Percentiles rank a stretch among this genome's conserved stretches.
Evolutionary conservation across 1,140 invertebrate genomes (phyloP).

Genomic region (Linepithema humile): DNA sequence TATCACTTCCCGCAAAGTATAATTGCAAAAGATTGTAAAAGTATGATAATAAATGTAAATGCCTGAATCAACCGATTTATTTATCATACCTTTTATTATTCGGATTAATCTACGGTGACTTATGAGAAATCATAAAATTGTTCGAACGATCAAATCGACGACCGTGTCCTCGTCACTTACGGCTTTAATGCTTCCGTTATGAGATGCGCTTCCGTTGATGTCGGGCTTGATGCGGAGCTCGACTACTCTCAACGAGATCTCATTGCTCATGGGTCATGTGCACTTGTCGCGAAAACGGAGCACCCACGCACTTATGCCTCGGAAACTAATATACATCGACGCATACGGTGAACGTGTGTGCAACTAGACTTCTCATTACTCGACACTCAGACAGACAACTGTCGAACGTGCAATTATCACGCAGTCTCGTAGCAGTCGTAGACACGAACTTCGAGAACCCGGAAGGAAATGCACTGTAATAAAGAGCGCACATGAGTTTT

Average conservation of each 20-base stretch:
- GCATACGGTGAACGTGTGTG: neutral
- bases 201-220: neutral
- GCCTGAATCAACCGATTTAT: neutral
- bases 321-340: neutral
- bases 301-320: neutral
- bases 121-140: constrained; percentile 11
- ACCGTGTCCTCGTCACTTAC: neutral
- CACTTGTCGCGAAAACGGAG: constrained; percentile 21
- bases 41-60: neutral
- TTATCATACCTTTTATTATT: neutral
- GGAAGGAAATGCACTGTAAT: constrained; percentile 4
- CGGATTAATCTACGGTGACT: neutral
- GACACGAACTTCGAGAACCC: neutral
- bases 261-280: constrained; percentile 12
- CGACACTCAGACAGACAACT: constrained; percentile 25
- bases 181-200: too few relatives aligned
- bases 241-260: constrained; percentile 44
- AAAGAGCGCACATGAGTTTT: neutral
- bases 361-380: constrained; percentile 20
- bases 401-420: constrained; percentile 5
- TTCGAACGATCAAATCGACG: neutral
- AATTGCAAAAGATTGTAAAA: too few relatives aligned
- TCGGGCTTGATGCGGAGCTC: constrained; percentile 16
- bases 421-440: neutral
- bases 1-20: too few relatives aligned